Evolutionary conservation across 1,140 invertebrate species (phyloP), one percentile per base, ranked within the genome.

Genomic region (Euwallacea similis): DNA sequence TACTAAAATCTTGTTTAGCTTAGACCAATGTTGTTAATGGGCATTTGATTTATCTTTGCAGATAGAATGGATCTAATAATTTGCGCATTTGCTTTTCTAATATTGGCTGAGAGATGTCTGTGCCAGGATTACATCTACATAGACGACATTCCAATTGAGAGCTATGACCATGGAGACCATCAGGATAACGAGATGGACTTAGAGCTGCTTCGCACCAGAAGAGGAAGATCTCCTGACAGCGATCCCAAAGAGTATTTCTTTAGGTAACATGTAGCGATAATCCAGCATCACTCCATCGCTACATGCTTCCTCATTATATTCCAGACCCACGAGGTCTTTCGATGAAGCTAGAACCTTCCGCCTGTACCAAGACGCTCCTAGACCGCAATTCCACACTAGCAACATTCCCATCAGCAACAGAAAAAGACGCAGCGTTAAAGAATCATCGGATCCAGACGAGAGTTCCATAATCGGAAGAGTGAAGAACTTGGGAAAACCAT

Each of bases 201-300:
- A n/a, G 69, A 71, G 47, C 50, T 72, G 15, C 59, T 65, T 66
- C 72, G 66, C 42, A 58, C 47, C 8, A 72, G 66, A 41, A 13
- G 63, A 42, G 54, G 56, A 44, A 13, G 58, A 8, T 58, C 53
- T 7, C 60, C 42, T 44, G 61, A 73, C 2, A 68, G 73, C 16
- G 75, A 77, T 41, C 64, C 72, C 7, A 75, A 75, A 53, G 71
- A 73, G 7, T 61, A 69, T 15, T 77, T 74, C 60, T 77, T 75
- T 64, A 71, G 74, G 63, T 75, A 70, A 33, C 10, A 42, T 42
- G 46, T 61, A 15, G 0, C 6, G 6, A 4, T 2, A 33, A 33
- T 4, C 4, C 21, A 33, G 21, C 21, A 33, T 33, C 21, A 4
- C 21, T 33, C 4, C 21, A 33, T 33, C 4, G 21, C 21, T 33